A percentile compares a stretch with the other conserved stretches of the same genome.
Evolutionary conservation across 2,113 vertebrate genomes (phyloP).

Genomic region (Passer montanus): DNA sequence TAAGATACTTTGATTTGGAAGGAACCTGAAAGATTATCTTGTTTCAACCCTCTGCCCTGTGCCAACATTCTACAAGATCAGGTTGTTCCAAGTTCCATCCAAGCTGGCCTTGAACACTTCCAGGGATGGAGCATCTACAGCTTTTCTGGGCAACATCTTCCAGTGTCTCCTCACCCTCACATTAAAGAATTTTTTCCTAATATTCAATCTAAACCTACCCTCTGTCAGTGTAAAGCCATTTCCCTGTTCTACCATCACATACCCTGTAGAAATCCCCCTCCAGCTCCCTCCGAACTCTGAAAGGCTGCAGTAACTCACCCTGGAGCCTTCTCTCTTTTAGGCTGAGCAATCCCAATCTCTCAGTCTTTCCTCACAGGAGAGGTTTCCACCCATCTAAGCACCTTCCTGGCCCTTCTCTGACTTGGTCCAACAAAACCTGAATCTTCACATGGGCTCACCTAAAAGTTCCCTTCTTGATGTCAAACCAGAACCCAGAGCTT

Average conservation of each 20-base stretch:
- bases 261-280: neutral
- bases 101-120: neutral
- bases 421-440: neutral
- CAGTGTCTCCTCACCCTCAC: neutral
- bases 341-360: neutral
- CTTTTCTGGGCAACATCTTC: neutral
- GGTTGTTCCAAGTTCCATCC: neutral
- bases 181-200: neutral
- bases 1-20: neutral
- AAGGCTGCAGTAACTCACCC: neutral
- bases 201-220: neutral
- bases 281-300: neutral
- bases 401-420: neutral
- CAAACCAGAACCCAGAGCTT: neutral
- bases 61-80: neutral
- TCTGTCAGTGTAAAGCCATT: neutral
- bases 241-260: fast-evolving
- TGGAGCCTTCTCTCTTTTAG: neutral
- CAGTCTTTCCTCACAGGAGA: neutral
- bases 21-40: neutral
- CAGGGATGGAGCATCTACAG: neutral
- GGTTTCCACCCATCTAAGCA: too few species aligned
- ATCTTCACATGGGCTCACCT: neutral
- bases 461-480: neutral
- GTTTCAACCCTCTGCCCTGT: too few species aligned